A percentile compares a stretch with the other conserved stretches of the same genome.
Conservation (phyloP, 2,113 vertebrate species). For the Lophotis ruficrista region DNA sequence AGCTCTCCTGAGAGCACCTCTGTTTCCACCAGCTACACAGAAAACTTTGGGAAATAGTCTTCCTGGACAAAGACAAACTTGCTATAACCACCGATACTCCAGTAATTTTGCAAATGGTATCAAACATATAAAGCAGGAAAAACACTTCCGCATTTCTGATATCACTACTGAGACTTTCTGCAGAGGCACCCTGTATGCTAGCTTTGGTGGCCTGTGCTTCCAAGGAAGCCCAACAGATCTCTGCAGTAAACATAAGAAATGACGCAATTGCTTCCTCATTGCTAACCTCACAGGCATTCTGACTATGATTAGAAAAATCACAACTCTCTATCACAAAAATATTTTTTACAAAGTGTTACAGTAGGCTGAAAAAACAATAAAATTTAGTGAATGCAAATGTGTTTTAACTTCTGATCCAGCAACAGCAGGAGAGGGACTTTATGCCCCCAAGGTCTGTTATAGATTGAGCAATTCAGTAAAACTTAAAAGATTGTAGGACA, state of each 20-base stretch:
- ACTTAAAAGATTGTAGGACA: neutral
- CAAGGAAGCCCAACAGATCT: neutral
- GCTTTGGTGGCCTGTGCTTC: neutral
- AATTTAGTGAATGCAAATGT: neutral
- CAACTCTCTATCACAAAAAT: neutral
- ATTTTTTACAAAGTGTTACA: neutral
- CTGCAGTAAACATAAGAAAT: neutral
- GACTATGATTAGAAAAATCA: neutral
- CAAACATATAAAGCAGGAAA: neutral
- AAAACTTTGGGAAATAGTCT: neutral
- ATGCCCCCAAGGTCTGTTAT: accelerated
- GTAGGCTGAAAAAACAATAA: neutral
- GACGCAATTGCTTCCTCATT: neutral
- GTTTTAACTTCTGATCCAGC: neutral
- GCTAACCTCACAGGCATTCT: neutral
- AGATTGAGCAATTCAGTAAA: neutral
- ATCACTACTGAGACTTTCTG: neutral
- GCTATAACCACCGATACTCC: neutral
- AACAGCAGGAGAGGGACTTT: neutral
- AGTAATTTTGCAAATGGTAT: neutral
- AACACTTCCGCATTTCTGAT: neutral
- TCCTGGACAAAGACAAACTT: neutral
- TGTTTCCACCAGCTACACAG: neutral
- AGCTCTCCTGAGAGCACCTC: neutral
- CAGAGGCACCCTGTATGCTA: neutral